A percentile compares a stretch with the other conserved stretches of the same genome.
phyloP scores from a whole-genome alignment of 2,797 vertebrate genomes.

The Ataeniobius toweri region DNA sequence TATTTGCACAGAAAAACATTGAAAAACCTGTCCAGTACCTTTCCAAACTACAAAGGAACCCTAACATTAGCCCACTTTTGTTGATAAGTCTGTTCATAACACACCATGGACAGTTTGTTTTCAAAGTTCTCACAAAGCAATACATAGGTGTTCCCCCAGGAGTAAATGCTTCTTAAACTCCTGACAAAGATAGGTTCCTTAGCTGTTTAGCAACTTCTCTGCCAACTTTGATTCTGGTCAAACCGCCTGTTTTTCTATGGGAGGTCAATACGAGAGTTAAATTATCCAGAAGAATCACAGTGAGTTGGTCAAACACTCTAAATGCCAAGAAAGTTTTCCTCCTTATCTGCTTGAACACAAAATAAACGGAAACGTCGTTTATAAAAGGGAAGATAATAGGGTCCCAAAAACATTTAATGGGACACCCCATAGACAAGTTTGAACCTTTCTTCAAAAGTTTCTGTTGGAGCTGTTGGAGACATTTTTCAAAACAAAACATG shows the following conservation, averaged over 20 bases:
- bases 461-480: neutral
- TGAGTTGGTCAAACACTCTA: neutral
- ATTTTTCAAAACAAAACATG: neutral
- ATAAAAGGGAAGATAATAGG: neutral
- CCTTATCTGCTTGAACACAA: constrained; percentile 3
- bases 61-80: neutral
- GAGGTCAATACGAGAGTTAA: constrained; percentile 5
- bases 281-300: constrained; percentile 1
- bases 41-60: neutral
- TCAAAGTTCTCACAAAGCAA: neutral
- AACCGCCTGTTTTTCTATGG: neutral
- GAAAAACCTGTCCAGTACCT: neutral
- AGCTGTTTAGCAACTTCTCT: neutral
- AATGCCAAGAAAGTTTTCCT: constrained; percentile 11
- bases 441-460: neutral
- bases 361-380: neutral
- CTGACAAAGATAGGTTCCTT: neutral
- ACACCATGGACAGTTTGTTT: neutral
- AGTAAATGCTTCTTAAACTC: constrained; percentile 1
- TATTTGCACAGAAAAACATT: too few species aligned
- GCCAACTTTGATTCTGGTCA: neutral
- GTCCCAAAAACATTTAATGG: neutral
- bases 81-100: neutral
- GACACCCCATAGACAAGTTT: neutral
- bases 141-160: neutral